phyloP scores from a whole-genome alignment of 2,113 vertebrate species.

The Psittacara wagleri region DNA sequence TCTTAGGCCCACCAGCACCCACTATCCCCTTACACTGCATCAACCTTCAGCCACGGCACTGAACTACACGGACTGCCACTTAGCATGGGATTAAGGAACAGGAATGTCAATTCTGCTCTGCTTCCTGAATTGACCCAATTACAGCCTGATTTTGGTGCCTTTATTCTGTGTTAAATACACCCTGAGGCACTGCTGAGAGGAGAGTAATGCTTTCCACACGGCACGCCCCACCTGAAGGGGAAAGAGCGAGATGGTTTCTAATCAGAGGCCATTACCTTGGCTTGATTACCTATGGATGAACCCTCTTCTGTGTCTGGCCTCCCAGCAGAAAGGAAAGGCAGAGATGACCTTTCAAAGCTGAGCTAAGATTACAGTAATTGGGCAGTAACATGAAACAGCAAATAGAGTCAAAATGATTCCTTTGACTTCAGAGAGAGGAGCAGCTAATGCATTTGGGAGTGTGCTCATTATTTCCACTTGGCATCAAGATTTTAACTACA shows the following conservation, averaged over 20 bases:
- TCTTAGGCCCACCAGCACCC: background rate
- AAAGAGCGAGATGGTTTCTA: background rate
- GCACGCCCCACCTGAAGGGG: background rate
- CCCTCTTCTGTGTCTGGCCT: background rate
- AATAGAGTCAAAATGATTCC: background rate
- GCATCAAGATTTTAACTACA: background rate
- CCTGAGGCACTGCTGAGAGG: background rate
- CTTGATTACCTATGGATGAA: background rate
- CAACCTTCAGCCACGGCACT: background rate
- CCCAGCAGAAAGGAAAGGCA: background rate
- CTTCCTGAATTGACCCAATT: background rate
- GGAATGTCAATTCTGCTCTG: background rate
- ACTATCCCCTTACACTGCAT: accelerated
- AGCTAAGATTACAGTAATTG: background rate
- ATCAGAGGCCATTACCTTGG: background rate
- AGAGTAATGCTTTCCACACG: background rate
- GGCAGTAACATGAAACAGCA: background rate
- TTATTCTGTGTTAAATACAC: background rate
- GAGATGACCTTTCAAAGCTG: background rate
- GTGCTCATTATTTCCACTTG: background rate
- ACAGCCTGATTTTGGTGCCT: background rate
- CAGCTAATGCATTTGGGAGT: background rate
- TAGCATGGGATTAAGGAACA: background rate
- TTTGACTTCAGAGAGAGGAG: background rate
- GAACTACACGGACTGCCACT: accelerated